Evolutionary conservation across 2,113 vertebrate species (phyloP).

Genomic region (Salvelinus alpinus): DNA sequence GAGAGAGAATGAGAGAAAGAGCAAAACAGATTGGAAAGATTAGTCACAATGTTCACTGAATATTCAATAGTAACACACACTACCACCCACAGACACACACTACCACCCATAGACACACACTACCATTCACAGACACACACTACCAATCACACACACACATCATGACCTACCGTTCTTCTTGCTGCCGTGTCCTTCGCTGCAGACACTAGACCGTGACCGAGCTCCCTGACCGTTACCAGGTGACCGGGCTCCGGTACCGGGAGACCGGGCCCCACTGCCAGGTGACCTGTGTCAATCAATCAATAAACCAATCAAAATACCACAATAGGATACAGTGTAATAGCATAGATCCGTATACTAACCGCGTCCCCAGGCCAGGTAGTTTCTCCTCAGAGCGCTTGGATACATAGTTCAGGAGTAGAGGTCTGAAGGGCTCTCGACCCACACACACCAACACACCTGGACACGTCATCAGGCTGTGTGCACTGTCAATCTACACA

Average conservation of each 20-base stretch:
- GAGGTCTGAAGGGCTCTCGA: slow-evolving; percentile 79
- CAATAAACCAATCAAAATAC: background rate
- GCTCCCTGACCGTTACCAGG: slow-evolving; percentile 55
- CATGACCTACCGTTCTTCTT: slow-evolving; percentile 65
- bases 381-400: slow-evolving; percentile 76
- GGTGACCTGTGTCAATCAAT: slow-evolving; percentile 51
- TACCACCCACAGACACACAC: slow-evolving; percentile 48
- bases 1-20: too few relatives aligned
- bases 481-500: slow-evolving; percentile 82
- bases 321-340: too few relatives aligned
- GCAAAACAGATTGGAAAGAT: too few relatives aligned
- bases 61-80: slow-evolving; percentile 24
- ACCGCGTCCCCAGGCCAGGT: slow-evolving; percentile 57
- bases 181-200: slow-evolving; percentile 74
- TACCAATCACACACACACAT: background rate
- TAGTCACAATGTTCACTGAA: too few relatives aligned
- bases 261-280: slow-evolving; percentile 49
- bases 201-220: slow-evolving; percentile 61
- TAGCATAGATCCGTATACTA: too few relatives aligned
- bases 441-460: slow-evolving; percentile 82
- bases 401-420: slow-evolving; percentile 67
- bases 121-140: background rate
- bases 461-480: slow-evolving; percentile 79
- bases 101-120: background rate
- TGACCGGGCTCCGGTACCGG: slow-evolving; percentile 58